phyloP scores from a whole-genome alignment of 2,797 vertebrate genomes.

The Acrocephalus scirpaceus region DNA sequence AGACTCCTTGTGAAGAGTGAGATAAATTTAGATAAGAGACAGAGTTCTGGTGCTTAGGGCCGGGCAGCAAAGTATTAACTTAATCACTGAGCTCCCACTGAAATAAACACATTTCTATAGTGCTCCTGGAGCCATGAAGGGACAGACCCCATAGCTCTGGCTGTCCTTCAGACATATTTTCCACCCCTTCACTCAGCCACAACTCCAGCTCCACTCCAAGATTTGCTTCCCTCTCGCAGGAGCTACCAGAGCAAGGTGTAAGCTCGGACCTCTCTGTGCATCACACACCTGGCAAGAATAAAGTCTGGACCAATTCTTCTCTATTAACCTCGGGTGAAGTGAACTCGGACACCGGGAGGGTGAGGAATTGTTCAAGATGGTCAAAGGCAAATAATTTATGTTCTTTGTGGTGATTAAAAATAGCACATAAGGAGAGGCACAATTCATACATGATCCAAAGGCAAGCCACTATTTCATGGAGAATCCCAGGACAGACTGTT shows the following conservation, averaged over 20 bases:
- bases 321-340: background rate
- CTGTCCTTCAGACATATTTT: background rate
- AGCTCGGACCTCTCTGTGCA: background rate
- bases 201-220: background rate
- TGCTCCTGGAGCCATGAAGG: background rate
- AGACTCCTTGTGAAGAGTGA: background rate
- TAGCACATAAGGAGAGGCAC: background rate
- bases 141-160: background rate
- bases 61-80: background rate
- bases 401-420: background rate
- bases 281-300: background rate
- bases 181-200: background rate
- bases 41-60: background rate
- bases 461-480: background rate
- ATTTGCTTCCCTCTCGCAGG: background rate
- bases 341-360: background rate
- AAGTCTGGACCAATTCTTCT: background rate
- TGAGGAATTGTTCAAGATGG: background rate
- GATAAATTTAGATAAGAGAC: background rate
- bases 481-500: background rate
- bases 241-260: background rate
- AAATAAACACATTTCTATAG: background rate
- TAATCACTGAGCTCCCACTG: background rate
- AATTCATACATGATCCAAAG: rapidly evolving
- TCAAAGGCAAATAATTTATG: background rate